Evolutionary conservation across 2,888 invertebrate genomes (phyloP), one percentile per base, ranked within the genome.

Genomic region (Leptothorax acervorum): DNA sequence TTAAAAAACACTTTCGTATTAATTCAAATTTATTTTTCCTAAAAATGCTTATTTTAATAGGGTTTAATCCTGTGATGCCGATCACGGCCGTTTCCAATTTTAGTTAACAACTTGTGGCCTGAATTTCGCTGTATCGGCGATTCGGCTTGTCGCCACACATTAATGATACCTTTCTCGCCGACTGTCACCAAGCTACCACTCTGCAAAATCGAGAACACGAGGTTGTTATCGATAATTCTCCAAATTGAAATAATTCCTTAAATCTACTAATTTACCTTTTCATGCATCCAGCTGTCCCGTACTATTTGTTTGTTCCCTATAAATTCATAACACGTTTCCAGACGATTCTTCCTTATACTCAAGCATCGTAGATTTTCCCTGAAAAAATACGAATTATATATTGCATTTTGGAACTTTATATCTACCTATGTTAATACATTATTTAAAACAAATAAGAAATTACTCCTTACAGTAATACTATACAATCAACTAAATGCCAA

Each of bases 141-240:
- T 78, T 91, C 90, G 78, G 89, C 87, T 88, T 93, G 93, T 85
- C 95, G 95, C 98, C 98, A 98, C 62, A 97, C 94, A 91, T 96
- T 96, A 15, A 98, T 91, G 62, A 96, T 94, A 18, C 97, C 97
- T n/a, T 96, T 94, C 95, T 98, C 98, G 4, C 98, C 98, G 31
- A 96, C 96, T 12, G 97, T 97, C 85, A 97, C 93, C 68, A 97
- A 93, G 31, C 96, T 86, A 88, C 97, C 96, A 42, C 95, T 95
- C 96, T 97, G 94, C 18, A 95, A 94, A 91, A 88, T 18, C 6
- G 2, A 57, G 3, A 9, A 31, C 18, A 35, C 9, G 2, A 65
- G 23, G 2, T 23, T 8, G 4, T 82, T 6, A 3, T 42, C n/a
- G n/a, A 75, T n/a, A 18, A 65, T 82, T 35, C 3, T 83, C 3